Percentiles rank a stretch among this genome's conserved stretches.
phyloP scores from a whole-genome alignment of 2,888 invertebrate genomes.

The Oscheius sp. region DNA sequence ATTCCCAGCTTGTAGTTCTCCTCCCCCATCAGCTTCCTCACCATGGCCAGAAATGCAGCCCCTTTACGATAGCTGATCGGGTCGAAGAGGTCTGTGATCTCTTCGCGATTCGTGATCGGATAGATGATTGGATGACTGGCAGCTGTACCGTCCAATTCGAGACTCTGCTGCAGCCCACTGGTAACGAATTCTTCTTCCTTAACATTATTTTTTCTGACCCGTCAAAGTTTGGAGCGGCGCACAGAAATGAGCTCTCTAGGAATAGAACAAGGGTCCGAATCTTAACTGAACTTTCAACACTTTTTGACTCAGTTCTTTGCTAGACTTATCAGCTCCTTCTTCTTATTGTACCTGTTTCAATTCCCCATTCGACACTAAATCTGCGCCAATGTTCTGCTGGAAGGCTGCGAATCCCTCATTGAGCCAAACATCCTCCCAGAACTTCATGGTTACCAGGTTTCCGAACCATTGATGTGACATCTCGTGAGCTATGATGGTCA shows the following conservation, averaged over 20 bases:
- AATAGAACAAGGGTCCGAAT: no score
- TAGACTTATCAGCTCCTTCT: not conserved
- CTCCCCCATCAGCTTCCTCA: slow-evolving; percentile 65
- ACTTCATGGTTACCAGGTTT: slow-evolving; percentile 74
- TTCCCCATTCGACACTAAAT: slow-evolving; percentile 51
- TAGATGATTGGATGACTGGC: slow-evolving; percentile 88
- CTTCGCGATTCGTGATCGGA: slow-evolving; percentile 85
- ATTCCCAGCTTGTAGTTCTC: slow-evolving; percentile 64
- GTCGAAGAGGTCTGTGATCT: slow-evolving; percentile 89
- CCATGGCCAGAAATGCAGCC: slow-evolving; percentile 67
- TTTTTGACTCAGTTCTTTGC: not conserved
- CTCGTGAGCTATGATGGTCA: slow-evolving; percentile 79
- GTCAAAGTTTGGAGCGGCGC: no score
- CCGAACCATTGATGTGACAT: slow-evolving; percentile 73
- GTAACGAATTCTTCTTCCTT: slow-evolving; percentile 65
- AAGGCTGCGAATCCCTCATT: slow-evolving; percentile 70
- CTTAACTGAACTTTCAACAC: no score
- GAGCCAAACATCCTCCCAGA: slow-evolving; percentile 74
- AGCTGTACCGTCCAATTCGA: slow-evolving; percentile 78
- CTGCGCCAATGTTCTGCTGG: slow-evolving; percentile 64
- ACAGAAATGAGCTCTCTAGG: no score
- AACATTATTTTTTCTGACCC: slow-evolving; percentile 4
- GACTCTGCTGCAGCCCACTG: slow-evolving; percentile 57
- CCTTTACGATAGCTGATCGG: slow-evolving; percentile 85
- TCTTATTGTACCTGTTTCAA: slow-evolving; percentile 60